Base-by-base conservation (phyloP, 1,140 invertebrate genomes). In the Oedothorax gibbosus region DNA sequence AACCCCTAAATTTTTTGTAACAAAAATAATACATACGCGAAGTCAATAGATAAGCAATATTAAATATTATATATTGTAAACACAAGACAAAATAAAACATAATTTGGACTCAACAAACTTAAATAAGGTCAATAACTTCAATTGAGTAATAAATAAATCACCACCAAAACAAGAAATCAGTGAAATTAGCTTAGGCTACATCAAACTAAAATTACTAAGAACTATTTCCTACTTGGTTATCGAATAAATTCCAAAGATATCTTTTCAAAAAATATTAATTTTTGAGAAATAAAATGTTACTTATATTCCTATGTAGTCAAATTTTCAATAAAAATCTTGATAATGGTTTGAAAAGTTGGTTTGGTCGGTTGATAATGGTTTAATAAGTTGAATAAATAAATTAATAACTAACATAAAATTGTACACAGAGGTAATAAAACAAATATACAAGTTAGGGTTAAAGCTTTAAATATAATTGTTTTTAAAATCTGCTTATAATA, bases 381-480 rank as follows among this genome's bases (percentile, higher is more conserved):
- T 21, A 68, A 68, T 68, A 68, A 68, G 21, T 68, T 68, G 50
- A 68, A 68, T 49, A 68, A 21, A 49, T 68, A n/a, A n/a, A 35
- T 35, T 35, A 35, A 35, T 2, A 35, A 1, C 35, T 5, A 35
- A 35, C 35, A 35, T 7, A 71, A n/a, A 49, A 18, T n/a, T 53
- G 14, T 18, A 53, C 50, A n/a, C 69, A 71, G 15, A 54, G 51
- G 50, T 71, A 71, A 71, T 71, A 71, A 51, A 49, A 71, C 49
- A 49, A 54, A 15, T 18, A 49, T 12, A 14, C n/a, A 60, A 69
- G n/a, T 12, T 15, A 50, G 49, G 6, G 10, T 14, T 71, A 71
- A 71, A 51, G 10, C 4, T 51, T 53, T 53, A 50, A 21, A 0
- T 71, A 53, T 11, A 71, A 51, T 18, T n/a, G 50, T 9, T 9